These are phyloP conservation scores for Setophaga petechia DNA, from an alignment of 2,113 vertebrate genomes.

Conservation along the genomic window DNA sequence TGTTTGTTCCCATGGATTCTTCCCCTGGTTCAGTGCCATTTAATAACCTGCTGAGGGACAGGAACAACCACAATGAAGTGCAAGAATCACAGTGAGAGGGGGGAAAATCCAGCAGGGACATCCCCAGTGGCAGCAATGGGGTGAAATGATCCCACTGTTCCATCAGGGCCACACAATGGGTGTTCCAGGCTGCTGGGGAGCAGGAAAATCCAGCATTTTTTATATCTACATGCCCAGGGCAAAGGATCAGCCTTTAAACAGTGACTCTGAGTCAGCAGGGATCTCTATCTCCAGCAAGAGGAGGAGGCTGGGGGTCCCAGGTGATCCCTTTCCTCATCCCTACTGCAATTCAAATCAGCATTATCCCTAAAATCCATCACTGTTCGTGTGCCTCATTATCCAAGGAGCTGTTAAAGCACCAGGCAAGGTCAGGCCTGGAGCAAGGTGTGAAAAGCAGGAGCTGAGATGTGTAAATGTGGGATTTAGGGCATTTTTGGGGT, in stretches of 20 bases:
- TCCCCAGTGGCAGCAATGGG: neutral
- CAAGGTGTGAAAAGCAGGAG: neutral
- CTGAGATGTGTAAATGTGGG: neutral
- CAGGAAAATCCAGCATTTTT: neutral
- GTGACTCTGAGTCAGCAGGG: neutral
- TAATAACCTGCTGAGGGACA: neutral
- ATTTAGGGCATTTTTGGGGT: neutral
- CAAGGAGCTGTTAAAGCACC: neutral
- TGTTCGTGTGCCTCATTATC: neutral
- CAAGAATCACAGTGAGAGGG: neutral
- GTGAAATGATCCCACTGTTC: neutral
- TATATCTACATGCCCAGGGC: neutral
- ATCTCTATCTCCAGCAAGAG: neutral
- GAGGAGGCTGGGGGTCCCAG: neutral
- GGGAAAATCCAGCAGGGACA: neutral
- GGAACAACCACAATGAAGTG: neutral
- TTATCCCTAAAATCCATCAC: neutral
- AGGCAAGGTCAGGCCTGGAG: neutral
- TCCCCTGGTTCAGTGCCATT: neutral
- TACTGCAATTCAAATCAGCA: neutral
- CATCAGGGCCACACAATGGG: neutral
- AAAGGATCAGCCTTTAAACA: neutral
- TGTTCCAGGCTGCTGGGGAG: neutral
- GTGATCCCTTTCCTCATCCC: neutral
- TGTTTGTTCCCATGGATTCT: neutral